Percentiles rank a stretch among this genome's conserved stretches.
phyloP scores from a whole-genome alignment of 2,888 invertebrate genomes.

The Ophioninae sp. region DNA sequence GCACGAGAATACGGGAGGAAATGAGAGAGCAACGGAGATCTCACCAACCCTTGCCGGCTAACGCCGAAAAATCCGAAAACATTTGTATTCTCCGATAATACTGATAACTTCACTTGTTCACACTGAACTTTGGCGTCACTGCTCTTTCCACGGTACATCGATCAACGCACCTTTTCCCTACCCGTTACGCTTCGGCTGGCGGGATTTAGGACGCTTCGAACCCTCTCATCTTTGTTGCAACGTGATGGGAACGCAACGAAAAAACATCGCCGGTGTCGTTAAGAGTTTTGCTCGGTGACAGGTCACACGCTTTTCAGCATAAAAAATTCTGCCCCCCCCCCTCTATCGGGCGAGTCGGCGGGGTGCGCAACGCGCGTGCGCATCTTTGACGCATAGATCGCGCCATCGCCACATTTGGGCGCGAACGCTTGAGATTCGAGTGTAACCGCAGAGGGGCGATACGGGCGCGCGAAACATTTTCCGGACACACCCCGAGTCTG shows the following conservation, averaged over 20 bases:
- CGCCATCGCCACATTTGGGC: conserved; percentile 7
- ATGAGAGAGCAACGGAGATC: conserved; percentile 2
- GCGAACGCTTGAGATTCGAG: conserved; percentile 16
- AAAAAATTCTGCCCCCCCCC: conserved; percentile 18
- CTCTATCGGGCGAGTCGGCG: background rate
- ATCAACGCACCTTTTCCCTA: background rate
- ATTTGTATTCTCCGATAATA: background rate
- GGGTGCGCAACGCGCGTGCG: conserved; percentile 32
- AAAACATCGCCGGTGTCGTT: conserved; percentile 13
- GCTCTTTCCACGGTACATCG: background rate
- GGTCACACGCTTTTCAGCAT: conserved; percentile 45
- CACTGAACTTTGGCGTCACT: background rate
- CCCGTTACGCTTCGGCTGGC: background rate
- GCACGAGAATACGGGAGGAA: conserved; percentile 17
- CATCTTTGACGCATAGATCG: background rate
- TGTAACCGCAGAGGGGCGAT: too few species aligned
- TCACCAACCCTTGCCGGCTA: conserved; percentile 24
- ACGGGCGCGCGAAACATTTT: too few species aligned
- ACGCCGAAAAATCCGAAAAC: conserved; percentile 9
- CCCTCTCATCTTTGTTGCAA: conserved; percentile 1
- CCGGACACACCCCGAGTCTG: too few species aligned
- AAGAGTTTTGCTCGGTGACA: conserved; percentile 46
- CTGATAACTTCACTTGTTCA: conserved; percentile 1
- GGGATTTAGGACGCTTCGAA: background rate
- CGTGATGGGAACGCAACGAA: conserved; percentile 17